A percentile compares a stretch with the other conserved stretches of the same genome.
These are phyloP conservation scores for Accipiter cooperii DNA, from an alignment of 2,113 vertebrate genomes.

Conservation along the genomic window DNA sequence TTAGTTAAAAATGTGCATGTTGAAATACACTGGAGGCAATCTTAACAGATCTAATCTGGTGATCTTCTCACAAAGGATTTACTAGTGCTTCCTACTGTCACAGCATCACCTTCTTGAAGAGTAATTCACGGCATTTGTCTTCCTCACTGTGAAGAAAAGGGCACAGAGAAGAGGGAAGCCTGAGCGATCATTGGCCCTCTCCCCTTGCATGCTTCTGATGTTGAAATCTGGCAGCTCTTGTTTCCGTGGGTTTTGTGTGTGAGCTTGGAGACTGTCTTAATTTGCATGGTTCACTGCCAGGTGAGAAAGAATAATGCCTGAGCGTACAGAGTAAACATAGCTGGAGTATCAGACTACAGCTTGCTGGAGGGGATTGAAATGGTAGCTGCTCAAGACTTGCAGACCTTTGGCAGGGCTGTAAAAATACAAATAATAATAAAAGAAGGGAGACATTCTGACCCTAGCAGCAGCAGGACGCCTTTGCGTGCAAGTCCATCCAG, in stretches of 20 bases:
- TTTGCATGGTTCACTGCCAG: constrained; percentile 34
- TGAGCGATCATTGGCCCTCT: not conserved
- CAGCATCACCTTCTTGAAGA: not conserved
- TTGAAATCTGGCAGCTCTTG: constrained; percentile 13
- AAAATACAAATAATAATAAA: constrained; percentile 27
- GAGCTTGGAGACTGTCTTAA: constrained; percentile 8
- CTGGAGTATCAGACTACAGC: constrained; percentile 20
- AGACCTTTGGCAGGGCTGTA: constrained; percentile 26
- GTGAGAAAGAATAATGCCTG: constrained; percentile 31
- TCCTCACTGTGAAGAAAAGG: not conserved
- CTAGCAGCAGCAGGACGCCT: not conserved
- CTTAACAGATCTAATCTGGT: not conserved
- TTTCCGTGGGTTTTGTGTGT: not conserved
- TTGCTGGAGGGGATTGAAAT: constrained; percentile 12
- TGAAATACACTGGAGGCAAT: not conserved
- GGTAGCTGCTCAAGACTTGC: constrained; percentile 45
- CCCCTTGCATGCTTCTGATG: not conserved
- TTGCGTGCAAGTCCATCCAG: not conserved
- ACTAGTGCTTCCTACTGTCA: not conserved
- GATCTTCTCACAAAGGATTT: not conserved
- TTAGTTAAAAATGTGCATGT: not conserved
- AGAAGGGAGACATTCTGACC: not conserved
- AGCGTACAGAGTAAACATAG: constrained; percentile 12
- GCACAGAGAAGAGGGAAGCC: not conserved
- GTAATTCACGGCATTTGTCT: not conserved